Percentiles rank a stretch among this genome's conserved stretches.
These are phyloP conservation scores for Tanaodytes sp. DNA, from an alignment of 2,888 invertebrate species.

Conservation along the genomic window DNA sequence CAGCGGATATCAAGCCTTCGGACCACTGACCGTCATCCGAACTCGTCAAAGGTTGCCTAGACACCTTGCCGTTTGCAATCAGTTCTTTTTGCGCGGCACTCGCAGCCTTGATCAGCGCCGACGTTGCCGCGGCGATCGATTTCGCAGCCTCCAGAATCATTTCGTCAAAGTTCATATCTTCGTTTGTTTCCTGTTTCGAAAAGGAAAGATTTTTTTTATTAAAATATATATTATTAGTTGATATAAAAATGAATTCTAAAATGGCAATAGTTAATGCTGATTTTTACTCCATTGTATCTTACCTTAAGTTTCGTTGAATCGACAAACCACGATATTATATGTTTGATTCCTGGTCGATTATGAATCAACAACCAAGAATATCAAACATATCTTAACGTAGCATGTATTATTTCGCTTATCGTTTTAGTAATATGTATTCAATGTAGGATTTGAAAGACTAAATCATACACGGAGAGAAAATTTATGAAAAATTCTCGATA, in stretches of 20 bases:
- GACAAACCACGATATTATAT: conserved; percentile 88
- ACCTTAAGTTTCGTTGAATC: conserved; percentile 8
- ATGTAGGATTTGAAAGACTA: too few relatives aligned
- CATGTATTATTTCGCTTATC: conserved; percentile 24
- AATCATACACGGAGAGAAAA: too few relatives aligned
- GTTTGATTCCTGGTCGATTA: conserved; percentile 99
- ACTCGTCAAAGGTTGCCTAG: conserved; percentile 85
- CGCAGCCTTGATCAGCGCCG: conserved; percentile 96
- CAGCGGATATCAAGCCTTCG: conserved; percentile 95
- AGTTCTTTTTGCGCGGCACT: conserved; percentile 97
- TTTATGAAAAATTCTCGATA: too few relatives aligned
- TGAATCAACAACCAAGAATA: conserved; percentile 99
- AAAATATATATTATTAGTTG: neutral
- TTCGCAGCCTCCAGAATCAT: conserved; percentile 99
- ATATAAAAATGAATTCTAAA: too few relatives aligned
- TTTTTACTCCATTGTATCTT: too few relatives aligned
- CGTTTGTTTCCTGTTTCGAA: conserved; percentile 90
- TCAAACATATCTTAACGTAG: conserved; percentile 99
- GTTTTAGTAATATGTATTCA: too few relatives aligned
- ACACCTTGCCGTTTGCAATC: conserved; percentile 90
- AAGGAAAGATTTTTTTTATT: neutral
- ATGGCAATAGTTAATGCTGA: too few relatives aligned
- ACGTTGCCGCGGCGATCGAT: conserved; percentile 97
- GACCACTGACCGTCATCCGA: conserved; percentile 99
- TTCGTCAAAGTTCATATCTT: conserved; percentile 97